Percentiles rank a stretch among this genome's conserved stretches.
These are phyloP conservation scores for Apis dorsata DNA, from an alignment of 1,140 invertebrate genomes.

Conservation along the genomic window DNA sequence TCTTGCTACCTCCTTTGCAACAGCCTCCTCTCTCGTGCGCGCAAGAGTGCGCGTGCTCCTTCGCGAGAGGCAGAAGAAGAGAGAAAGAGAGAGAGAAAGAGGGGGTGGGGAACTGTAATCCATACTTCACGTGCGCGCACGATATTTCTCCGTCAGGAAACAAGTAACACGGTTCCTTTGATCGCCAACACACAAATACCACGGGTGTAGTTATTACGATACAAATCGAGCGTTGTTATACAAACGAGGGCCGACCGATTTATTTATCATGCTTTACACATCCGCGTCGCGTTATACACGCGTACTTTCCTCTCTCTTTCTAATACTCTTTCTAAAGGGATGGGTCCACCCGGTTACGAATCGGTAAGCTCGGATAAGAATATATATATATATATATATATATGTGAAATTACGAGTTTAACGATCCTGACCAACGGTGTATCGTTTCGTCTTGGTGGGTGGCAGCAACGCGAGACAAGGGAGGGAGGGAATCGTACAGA, in stretches of 20 bases:
- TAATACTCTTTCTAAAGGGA: background rate
- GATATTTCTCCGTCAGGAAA: slow-evolving; percentile 51
- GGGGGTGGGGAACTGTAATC: slow-evolving; percentile 9
- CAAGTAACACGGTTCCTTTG: slow-evolving; percentile 52
- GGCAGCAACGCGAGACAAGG: background rate
- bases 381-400: no score
- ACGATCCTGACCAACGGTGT: background rate
- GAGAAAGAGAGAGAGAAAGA: background rate
- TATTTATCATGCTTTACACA: slow-evolving; percentile 38
- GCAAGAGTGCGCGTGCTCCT: background rate
- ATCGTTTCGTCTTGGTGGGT: slow-evolving; percentile 32
- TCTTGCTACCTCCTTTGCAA: background rate
- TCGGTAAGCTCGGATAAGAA: slow-evolving; percentile 12
- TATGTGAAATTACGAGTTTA: slow-evolving; percentile 41
- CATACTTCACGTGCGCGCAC: slow-evolving; percentile 44
- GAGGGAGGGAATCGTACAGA: background rate
- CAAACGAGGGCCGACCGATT: slow-evolving; percentile 41
- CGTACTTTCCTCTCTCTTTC: background rate
- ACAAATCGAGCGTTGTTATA: slow-evolving; percentile 51
- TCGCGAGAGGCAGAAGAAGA: background rate
- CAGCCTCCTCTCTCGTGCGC: background rate
- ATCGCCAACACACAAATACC: slow-evolving; percentile 45
- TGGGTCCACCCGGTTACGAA: background rate
- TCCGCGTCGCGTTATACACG: no score
- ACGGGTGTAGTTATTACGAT: slow-evolving; percentile 46